Evolutionary conservation across 2,113 vertebrate genomes (phyloP).

Genomic region (Choloepus hoffmanni): DNA sequence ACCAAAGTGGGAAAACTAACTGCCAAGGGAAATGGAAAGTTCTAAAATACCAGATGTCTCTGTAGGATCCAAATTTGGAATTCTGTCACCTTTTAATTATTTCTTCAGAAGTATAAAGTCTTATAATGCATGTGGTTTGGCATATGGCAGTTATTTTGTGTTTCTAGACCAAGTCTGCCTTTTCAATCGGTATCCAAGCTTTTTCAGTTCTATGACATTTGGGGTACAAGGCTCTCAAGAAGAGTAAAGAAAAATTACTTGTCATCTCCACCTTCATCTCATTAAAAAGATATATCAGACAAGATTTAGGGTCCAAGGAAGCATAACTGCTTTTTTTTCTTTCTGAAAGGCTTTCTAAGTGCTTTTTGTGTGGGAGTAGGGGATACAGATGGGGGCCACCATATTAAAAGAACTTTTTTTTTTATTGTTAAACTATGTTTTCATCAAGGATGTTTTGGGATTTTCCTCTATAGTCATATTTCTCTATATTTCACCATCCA

Average conservation of each 20-base stretch:
- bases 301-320: slow-evolving; percentile 30
- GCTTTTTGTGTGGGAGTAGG: not conserved
- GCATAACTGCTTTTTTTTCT: not conserved
- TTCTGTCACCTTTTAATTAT: slow-evolving; percentile 77
- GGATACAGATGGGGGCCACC: not conserved
- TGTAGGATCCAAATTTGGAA: slow-evolving; percentile 80
- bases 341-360: not conserved
- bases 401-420: slow-evolving; percentile 11
- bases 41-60: slow-evolving; percentile 82
- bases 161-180: slow-evolving; percentile 76
- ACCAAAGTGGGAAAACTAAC: slow-evolving; percentile 79
- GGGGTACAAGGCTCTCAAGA: slow-evolving; percentile 5
- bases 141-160: slow-evolving; percentile 77
- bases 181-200: slow-evolving; percentile 57
- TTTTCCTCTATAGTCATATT: not conserved
- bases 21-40: slow-evolving; percentile 74
- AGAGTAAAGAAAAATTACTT: slow-evolving; percentile 47
- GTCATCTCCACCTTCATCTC: not conserved
- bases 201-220: slow-evolving; percentile 55
- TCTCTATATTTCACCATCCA: not conserved
- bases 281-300: slow-evolving; percentile 9
- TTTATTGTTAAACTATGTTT: slow-evolving; percentile 4
- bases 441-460: not conserved
- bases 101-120: slow-evolving; percentile 71
- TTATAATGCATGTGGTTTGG: slow-evolving; percentile 74